These are phyloP conservation scores for Eupristina koningsbergeri DNA, from an alignment of 1,140 invertebrate genomes.

Conservation along the genomic window DNA sequence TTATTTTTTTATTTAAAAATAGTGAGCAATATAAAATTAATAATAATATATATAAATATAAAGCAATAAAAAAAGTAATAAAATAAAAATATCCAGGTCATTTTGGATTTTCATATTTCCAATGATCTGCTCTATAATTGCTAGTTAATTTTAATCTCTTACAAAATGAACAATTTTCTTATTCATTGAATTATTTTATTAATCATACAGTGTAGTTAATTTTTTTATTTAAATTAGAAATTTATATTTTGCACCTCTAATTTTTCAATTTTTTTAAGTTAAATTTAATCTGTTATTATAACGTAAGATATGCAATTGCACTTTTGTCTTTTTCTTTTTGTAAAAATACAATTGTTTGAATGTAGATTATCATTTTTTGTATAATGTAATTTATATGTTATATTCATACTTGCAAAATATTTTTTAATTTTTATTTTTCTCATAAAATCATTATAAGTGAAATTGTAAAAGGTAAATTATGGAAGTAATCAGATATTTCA, in stretches of 20 bases:
- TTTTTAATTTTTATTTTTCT: constrained; percentile 35
- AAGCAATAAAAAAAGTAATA: constrained; percentile 64
- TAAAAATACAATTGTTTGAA: constrained; percentile 46
- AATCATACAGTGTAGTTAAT: constrained; percentile 19
- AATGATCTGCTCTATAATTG: constrained; percentile 58
- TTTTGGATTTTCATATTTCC: too few relatives aligned
- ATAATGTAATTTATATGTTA: constrained; percentile 38
- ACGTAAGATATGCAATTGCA: constrained; percentile 39
- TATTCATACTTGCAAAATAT: constrained; percentile 22
- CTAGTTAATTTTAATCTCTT: constrained; percentile 52
- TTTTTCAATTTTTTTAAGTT: constrained; percentile 32
- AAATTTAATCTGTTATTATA: constrained; percentile 32
- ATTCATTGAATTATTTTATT: constrained; percentile 3
- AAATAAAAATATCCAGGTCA: constrained; percentile 66
- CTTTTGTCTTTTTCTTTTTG: constrained; percentile 43
- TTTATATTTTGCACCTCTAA: constrained; percentile 1
- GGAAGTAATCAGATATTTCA: constrained; percentile 28
- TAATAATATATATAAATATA: constrained; percentile 60
- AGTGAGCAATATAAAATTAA: constrained; percentile 63
- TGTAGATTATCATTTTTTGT: constrained; percentile 27
- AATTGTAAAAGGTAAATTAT: constrained; percentile 38
- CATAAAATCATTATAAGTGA: constrained; percentile 32
- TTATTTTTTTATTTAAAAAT: constrained; percentile 53
- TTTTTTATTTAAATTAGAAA: constrained; percentile 1
- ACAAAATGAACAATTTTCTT: constrained; percentile 39